phyloP scores from a whole-genome alignment of 2,113 vertebrate species.

The Chaenogobius annularis region DNA sequence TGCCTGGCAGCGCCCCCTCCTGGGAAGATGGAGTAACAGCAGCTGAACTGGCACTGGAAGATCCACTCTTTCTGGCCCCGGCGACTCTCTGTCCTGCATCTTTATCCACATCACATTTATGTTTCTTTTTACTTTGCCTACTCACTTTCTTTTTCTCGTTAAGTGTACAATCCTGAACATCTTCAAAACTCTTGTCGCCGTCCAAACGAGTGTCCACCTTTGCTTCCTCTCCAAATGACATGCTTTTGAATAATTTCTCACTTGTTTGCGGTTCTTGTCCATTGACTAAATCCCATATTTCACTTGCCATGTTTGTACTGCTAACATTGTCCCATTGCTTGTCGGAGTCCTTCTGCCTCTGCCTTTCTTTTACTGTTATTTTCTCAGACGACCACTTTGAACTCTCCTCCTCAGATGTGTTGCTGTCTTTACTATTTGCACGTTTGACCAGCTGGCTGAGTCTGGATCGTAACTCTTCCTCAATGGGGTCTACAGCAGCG shows the following conservation, averaged over 20 bases:
- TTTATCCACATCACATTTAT: conserved; percentile 57
- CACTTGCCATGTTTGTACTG: conserved; percentile 22
- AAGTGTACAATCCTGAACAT: conserved; percentile 39
- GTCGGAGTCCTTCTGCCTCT: conserved; percentile 33
- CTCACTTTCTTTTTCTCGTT: conserved; percentile 42
- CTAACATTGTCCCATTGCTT: conserved; percentile 19
- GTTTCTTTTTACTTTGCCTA: conserved; percentile 69
- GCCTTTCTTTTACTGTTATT: conserved; percentile 56
- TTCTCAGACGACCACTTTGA: conserved; percentile 59
- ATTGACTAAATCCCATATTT: conserved; percentile 37
- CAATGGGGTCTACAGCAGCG: conserved; percentile 48
- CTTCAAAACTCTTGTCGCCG: conserved; percentile 43
- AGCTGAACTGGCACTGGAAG: conserved; percentile 48
- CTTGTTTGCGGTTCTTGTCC: conserved; percentile 47
- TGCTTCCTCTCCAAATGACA: conserved; percentile 33
- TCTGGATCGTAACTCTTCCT: conserved; percentile 79
- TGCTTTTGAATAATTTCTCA: conserved; percentile 36
- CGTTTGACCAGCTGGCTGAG: conserved; percentile 79
- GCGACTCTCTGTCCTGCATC: conserved; percentile 35
- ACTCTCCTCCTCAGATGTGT: conserved; percentile 83
- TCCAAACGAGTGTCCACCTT: conserved; percentile 35
- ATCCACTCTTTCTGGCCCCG: conserved; percentile 75
- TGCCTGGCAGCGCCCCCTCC: conserved; percentile 66
- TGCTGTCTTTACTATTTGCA: conserved; percentile 79
- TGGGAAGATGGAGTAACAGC: conserved; percentile 60